These are phyloP conservation scores for Nyctibius bracteatus DNA, from an alignment of 2,113 vertebrate species.

Conservation along the genomic window DNA sequence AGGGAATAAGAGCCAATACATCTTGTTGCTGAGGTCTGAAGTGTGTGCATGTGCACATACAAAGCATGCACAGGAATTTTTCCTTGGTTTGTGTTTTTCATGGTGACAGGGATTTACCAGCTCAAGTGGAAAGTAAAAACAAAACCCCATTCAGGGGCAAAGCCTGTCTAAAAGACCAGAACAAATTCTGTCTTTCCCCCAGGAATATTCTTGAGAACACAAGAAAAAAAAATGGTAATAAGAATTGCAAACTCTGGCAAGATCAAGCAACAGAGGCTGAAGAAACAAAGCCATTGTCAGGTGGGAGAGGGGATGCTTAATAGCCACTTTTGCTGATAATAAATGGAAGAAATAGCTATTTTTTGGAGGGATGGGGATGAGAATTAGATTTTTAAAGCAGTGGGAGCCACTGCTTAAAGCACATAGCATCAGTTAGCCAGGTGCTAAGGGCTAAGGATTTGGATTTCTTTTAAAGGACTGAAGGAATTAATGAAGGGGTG, in stretches of 20 bases:
- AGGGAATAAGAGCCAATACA: not conserved
- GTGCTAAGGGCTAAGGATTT: not conserved
- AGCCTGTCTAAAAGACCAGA: not conserved
- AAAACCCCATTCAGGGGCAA: not conserved
- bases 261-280: fast-evolving
- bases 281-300: not conserved
- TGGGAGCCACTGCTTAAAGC: not conserved
- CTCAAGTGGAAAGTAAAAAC: not conserved
- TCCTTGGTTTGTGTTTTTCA: not conserved
- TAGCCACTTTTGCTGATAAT: not conserved
- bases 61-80: not conserved
- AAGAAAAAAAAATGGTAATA: not conserved
- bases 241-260: not conserved
- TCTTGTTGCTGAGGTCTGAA: not conserved
- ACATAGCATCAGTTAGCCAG: not conserved
- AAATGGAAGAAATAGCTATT: not conserved
- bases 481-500: not conserved
- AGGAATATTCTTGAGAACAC: not conserved
- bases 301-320: not conserved
- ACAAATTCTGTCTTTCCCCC: not conserved
- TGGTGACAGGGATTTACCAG: not conserved
- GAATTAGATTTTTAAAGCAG: not conserved
- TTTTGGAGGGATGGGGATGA: fast-evolving
- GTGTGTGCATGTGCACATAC: not conserved
- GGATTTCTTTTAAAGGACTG: not conserved